These are phyloP conservation scores for Panagrolaimus sp. DNA, from an alignment of 1,140 invertebrate species.

Conservation along the genomic window DNA sequence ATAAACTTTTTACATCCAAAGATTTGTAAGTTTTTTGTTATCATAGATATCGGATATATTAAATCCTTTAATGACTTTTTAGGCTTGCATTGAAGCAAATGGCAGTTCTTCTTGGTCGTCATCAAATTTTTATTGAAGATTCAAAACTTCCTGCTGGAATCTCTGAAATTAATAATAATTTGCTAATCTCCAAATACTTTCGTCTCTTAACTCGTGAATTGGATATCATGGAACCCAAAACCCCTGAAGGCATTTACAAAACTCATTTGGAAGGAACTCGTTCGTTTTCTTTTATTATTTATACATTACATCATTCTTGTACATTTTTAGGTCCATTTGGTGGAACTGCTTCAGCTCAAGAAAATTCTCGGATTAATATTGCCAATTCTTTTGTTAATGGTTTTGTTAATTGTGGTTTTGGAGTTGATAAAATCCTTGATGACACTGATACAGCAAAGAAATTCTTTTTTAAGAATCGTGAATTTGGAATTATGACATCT, in stretches of 20 bases:
- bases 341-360: slow-evolving; percentile 33
- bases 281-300: slow-evolving; percentile 41
- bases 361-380: slow-evolving; percentile 68
- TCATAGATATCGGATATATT: slow-evolving; percentile 18
- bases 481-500: slow-evolving; percentile 94
- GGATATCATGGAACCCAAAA: slow-evolving; percentile 99
- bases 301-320: neutral
- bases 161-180: slow-evolving; percentile 90
- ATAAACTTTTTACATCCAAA: slow-evolving; percentile 74
- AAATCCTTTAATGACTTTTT: slow-evolving; percentile 30
- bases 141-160: slow-evolving; percentile 71
- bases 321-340: neutral
- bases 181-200: slow-evolving; percentile 91
- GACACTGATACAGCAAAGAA: slow-evolving; percentile 89
- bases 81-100: slow-evolving; percentile 84
- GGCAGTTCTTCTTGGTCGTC: slow-evolving; percentile 91
- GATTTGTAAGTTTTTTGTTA: slow-evolving; percentile 71
- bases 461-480: slow-evolving; percentile 99
- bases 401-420: slow-evolving; percentile 97
- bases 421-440: slow-evolving; percentile 83
- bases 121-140: slow-evolving; percentile 81
- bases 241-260: slow-evolving; percentile 98
- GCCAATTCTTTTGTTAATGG: slow-evolving; percentile 98
- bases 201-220: slow-evolving; percentile 89
- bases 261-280: slow-evolving; percentile 83